Conservation (phyloP, 1,140 invertebrate species). For the Cyphomyrmex costatus region DNA sequence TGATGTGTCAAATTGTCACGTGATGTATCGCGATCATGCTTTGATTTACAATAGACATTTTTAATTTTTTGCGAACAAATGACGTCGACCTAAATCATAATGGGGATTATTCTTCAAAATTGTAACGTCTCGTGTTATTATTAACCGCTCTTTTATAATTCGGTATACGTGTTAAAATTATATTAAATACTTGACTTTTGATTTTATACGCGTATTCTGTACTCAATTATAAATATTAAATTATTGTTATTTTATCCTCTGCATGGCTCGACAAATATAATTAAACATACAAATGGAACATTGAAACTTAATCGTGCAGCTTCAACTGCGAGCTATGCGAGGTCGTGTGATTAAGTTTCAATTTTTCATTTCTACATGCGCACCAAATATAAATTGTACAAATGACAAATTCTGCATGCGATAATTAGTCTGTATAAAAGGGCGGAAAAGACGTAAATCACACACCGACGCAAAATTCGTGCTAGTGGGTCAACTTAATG, state of each 20-base stretch:
- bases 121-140: neutral
- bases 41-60: neutral
- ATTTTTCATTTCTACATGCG: slow-evolving; percentile 36
- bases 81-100: neutral
- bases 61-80: neutral
- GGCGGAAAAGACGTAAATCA: slow-evolving; percentile 21
- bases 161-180: neutral
- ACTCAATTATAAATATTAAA: neutral
- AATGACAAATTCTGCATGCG: slow-evolving; percentile 37
- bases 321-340: neutral
- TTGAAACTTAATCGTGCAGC: slow-evolving; percentile 47
- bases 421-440: slow-evolving; percentile 21
- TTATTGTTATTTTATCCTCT: neutral
- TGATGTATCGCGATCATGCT: slow-evolving; percentile 24
- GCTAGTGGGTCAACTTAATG: slow-evolving; percentile 24
- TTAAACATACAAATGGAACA: slow-evolving; percentile 43
- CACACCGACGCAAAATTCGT: neutral
- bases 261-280: slow-evolving; percentile 10
- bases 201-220: neutral
- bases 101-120: neutral
- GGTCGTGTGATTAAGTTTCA: slow-evolving; percentile 47
- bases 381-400: neutral
- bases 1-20: slow-evolving; percentile 43
- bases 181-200: neutral
- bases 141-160: neutral